Percentiles rank a stretch among this genome's conserved stretches.
Evolutionary conservation across 2,888 invertebrate genomes (phyloP).

Genomic region (Drosophila mayaguana): DNA sequence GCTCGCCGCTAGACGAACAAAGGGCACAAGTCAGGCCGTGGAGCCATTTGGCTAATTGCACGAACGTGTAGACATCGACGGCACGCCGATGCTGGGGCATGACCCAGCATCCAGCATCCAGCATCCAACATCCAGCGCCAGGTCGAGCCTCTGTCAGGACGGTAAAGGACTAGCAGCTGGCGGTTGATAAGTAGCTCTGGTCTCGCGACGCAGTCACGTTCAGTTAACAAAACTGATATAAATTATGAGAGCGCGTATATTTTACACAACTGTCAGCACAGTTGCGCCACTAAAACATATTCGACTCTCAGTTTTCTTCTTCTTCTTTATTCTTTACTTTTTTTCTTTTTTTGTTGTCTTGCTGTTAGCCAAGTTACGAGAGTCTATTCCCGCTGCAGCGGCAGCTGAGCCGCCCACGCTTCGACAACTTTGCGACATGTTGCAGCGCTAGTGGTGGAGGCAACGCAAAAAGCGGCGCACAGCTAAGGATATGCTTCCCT

Average conservation of each 20-base stretch:
- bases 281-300: slow-evolving; percentile 80
- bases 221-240: slow-evolving; percentile 81
- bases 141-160: slow-evolving; percentile 24
- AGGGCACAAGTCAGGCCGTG: slow-evolving; percentile 44
- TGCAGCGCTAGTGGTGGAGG: slow-evolving; percentile 54
- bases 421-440: slow-evolving; percentile 81
- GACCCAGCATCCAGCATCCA: slow-evolving; percentile 3
- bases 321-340: neutral
- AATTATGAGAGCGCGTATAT: slow-evolving; percentile 78
- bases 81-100: slow-evolving; percentile 27
- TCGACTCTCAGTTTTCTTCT: slow-evolving; percentile 54
- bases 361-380: slow-evolving; percentile 48
- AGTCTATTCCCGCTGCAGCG: slow-evolving; percentile 60
- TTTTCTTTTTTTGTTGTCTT: slow-evolving; percentile 21
- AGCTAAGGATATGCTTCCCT: slow-evolving; percentile 79
- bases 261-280: slow-evolving; percentile 79
- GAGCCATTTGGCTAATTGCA: slow-evolving; percentile 77
- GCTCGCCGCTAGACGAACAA: slow-evolving; percentile 1
- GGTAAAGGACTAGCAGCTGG: slow-evolving; percentile 27
- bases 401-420: slow-evolving; percentile 67
- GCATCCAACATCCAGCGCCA: neutral
- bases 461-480: slow-evolving; percentile 43
- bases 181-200: slow-evolving; percentile 53
- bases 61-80: slow-evolving; percentile 60
- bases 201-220: slow-evolving; percentile 76